Percentiles rank a stretch among this genome's conserved stretches.
phyloP scores from a whole-genome alignment of 2,888 invertebrate species.

The Theretra japonica region DNA sequence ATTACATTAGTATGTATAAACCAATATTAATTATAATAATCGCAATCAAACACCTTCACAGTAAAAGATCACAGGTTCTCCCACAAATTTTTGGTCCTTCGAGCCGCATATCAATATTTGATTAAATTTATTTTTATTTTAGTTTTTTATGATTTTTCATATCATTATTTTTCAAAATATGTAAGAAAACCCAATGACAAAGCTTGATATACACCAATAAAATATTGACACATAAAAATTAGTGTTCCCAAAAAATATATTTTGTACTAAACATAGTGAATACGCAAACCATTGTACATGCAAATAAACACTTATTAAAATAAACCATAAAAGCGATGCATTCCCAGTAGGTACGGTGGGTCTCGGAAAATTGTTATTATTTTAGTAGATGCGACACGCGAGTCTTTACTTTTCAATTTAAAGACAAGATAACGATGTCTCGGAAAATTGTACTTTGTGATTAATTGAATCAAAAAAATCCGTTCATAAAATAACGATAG shows the following conservation, averaged over 20 bases:
- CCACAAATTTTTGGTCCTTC: slow-evolving; percentile 20
- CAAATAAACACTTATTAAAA: slow-evolving; percentile 77
- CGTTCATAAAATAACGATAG: no score
- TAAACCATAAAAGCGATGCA: slow-evolving; percentile 77
- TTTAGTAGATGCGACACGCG: slow-evolving; percentile 17
- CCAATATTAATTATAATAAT: background rate
- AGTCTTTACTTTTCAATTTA: background rate
- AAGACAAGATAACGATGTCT: no score
- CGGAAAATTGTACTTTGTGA: no score
- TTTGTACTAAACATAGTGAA: slow-evolving; percentile 62
- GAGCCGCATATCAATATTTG: background rate
- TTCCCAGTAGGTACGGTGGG: slow-evolving; percentile 62
- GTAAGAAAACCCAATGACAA: slow-evolving; percentile 57
- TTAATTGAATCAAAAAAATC: no score
- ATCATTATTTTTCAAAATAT: slow-evolving; percentile 18
- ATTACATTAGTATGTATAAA: background rate
- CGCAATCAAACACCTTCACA: slow-evolving; percentile 39
- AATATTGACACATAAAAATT: slow-evolving; percentile 49
- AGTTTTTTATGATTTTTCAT: background rate
- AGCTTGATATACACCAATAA: slow-evolving; percentile 60
- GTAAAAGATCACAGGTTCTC: slow-evolving; percentile 19
- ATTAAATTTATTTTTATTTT: background rate
- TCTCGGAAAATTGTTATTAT: slow-evolving; percentile 39
- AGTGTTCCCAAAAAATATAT: slow-evolving; percentile 59
- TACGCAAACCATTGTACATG: slow-evolving; percentile 82